Percentiles rank a stretch among this genome's conserved stretches.
Evolutionary conservation across 2,888 invertebrate genomes (phyloP).

Genomic region (Himalopsyche anomala): DNA sequence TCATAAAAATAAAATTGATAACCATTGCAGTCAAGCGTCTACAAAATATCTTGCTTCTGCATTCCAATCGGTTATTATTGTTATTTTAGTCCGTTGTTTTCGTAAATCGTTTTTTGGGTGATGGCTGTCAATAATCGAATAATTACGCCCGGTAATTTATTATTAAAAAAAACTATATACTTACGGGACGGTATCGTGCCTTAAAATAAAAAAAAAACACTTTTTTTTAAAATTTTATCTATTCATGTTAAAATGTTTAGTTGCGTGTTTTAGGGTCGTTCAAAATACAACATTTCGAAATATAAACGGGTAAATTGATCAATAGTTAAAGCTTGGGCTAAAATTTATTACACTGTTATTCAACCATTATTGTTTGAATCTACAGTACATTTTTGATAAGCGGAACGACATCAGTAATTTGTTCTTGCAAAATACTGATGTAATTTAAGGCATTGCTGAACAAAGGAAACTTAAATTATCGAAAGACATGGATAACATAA

Average conservation of each 20-base stretch:
- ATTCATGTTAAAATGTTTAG: neutral
- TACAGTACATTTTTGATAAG: slow-evolving; percentile 13
- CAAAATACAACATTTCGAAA: slow-evolving; percentile 7
- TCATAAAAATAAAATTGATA: too few species aligned
- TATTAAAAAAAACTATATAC: neutral
- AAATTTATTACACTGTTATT: slow-evolving; percentile 16
- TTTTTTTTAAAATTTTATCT: neutral
- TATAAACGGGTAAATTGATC: slow-evolving; percentile 18
- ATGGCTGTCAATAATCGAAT: too few species aligned
- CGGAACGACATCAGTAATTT: slow-evolving; percentile 8
- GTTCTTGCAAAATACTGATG: neutral
- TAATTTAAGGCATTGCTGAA: neutral
- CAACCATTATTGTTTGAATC: slow-evolving; percentile 2
- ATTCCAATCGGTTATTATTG: too few species aligned
- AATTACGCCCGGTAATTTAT: too few species aligned
- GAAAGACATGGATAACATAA: neutral
- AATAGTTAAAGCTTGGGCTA: slow-evolving; percentile 2
- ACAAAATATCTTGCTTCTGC: too few species aligned
- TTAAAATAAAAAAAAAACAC: neutral
- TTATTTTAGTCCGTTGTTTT: too few species aligned
- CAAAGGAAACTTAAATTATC: neutral
- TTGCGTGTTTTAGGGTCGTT: neutral
- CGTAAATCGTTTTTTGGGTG: too few species aligned
- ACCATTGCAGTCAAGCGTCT: too few species aligned
- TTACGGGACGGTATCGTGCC: neutral